Conservation (phyloP, 2,888 invertebrate species). For the Pyrrhia umbra region DNA sequence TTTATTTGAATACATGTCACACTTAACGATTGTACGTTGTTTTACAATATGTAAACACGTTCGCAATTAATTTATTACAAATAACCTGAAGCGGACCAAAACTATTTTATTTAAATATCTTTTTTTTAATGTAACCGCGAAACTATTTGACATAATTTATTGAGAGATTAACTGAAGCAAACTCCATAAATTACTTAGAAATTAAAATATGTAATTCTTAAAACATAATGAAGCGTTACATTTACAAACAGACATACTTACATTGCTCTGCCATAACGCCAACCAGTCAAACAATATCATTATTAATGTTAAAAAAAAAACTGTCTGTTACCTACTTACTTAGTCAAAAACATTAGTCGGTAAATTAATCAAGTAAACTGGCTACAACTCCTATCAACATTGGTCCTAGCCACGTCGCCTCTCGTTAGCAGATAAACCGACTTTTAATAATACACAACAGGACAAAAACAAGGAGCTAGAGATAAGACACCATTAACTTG, state of each 20-base stretch:
- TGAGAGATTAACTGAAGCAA: constrained; percentile 25
- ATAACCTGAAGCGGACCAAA: not conserved
- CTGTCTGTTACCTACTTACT: constrained; percentile 28
- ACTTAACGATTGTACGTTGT: constrained; percentile 22
- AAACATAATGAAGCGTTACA: not conserved
- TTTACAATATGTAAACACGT: constrained; percentile 35
- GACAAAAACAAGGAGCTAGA: constrained; percentile 78
- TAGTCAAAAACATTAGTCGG: constrained; percentile 63
- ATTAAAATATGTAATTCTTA: not conserved
- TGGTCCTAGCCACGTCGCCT: constrained; percentile 68
- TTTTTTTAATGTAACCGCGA: not conserved
- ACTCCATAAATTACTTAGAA: constrained; percentile 33
- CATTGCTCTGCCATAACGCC: not conserved
- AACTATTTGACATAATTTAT: constrained; percentile 17
- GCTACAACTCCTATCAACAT: constrained; percentile 64
- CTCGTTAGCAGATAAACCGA: constrained; percentile 78
- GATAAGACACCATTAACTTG: constrained; percentile 86
- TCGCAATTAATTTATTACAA: constrained; percentile 33
- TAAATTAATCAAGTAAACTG: constrained; percentile 66
- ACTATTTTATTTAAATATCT: constrained; percentile 4
- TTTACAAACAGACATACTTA: not conserved
- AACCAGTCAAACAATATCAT: constrained; percentile 37
- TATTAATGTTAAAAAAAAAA: constrained; percentile 31
- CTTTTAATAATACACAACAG: constrained; percentile 82
- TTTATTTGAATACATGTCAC: constrained; percentile 47